A percentile compares a stretch with the other conserved stretches of the same genome.
These are phyloP conservation scores for Resseliella maxima DNA, from an alignment of 2,888 invertebrate species.

Conservation along the genomic window DNA sequence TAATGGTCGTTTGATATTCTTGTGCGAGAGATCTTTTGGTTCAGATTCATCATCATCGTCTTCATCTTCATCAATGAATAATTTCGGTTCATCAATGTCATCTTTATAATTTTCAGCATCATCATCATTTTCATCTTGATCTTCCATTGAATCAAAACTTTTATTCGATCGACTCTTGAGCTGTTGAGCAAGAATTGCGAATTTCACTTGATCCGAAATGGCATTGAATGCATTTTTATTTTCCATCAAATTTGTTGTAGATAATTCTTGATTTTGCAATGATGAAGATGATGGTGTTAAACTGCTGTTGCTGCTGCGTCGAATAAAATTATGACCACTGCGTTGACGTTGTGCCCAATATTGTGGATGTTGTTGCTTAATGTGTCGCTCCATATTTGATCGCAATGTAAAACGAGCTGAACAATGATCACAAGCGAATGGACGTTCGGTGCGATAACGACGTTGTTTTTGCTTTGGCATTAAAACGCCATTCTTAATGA, in stretches of 20 bases:
- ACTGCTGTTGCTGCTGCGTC: slow-evolving; percentile 64
- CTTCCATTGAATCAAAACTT: slow-evolving; percentile 58
- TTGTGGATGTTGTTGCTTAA: slow-evolving; percentile 93
- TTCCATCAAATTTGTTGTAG: not conserved
- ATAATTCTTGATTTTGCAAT: not conserved
- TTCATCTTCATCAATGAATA: slow-evolving; percentile 66
- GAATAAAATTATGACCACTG: slow-evolving; percentile 69
- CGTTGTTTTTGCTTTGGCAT: slow-evolving; percentile 94
- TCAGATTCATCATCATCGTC: slow-evolving; percentile 64
- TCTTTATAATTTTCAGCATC: slow-evolving; percentile 54
- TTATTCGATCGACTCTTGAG: slow-evolving; percentile 71
- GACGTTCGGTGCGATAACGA: slow-evolving; percentile 88
- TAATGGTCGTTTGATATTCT: slow-evolving; percentile 24
- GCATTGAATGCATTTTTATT: slow-evolving; percentile 59
- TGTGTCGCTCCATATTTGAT: slow-evolving; percentile 95
- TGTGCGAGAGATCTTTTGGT: slow-evolving; percentile 60
- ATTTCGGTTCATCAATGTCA: slow-evolving; percentile 70
- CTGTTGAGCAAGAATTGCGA: slow-evolving; percentile 82
- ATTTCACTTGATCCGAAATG: slow-evolving; percentile 78
- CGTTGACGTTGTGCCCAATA: slow-evolving; percentile 85
- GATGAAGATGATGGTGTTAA: slow-evolving; percentile 25
- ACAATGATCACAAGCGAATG: slow-evolving; percentile 91
- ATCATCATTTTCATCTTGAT: slow-evolving; percentile 54
- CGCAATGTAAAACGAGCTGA: slow-evolving; percentile 89
- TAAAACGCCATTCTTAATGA: slow-evolving; percentile 87